Conservation (phyloP, 1,140 invertebrate genomes). For the Cepaea nemoralis region DNA sequence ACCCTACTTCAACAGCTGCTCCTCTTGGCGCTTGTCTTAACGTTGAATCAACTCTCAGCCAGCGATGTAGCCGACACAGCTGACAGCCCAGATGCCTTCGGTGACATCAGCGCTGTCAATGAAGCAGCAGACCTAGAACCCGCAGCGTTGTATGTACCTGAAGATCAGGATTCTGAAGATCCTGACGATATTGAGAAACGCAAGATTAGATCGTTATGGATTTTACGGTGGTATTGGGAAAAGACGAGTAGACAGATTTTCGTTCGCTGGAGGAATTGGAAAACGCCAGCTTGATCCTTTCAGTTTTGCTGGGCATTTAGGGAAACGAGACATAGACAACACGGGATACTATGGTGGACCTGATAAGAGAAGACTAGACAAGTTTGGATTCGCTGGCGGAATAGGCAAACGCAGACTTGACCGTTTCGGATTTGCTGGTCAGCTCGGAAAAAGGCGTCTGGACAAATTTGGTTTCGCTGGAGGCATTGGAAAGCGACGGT, state of each 20-base stretch:
- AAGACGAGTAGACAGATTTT: constrained; percentile 18
- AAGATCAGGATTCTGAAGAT: not conserved
- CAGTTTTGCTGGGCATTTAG: constrained; percentile 25
- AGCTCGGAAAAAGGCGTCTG: too few species aligned
- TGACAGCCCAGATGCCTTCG: not conserved
- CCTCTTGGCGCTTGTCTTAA: not conserved
- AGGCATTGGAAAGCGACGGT: not conserved
- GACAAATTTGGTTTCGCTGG: constrained; percentile 13
- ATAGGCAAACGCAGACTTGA: constrained; percentile 1
- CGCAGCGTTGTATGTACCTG: not conserved
- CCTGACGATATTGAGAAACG: constrained; percentile 2
- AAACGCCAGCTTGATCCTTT: constrained; percentile 17
- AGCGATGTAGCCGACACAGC: not conserved
- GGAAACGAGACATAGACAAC: constrained; percentile 23
- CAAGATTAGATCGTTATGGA: constrained; percentile 6
- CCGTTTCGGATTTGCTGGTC: not conserved
- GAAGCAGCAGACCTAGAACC: not conserved
- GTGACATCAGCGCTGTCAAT: not conserved
- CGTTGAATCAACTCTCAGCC: not conserved
- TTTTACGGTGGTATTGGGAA: constrained; percentile 32
- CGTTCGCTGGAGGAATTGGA: constrained; percentile 23
- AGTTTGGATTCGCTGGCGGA: constrained; percentile 7
- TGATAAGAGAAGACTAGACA: not conserved
- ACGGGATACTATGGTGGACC: not conserved
- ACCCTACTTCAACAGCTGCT: not conserved